phyloP scores from a whole-genome alignment of 1,140 invertebrate genomes.

The Fragariocoptes setiger region DNA sequence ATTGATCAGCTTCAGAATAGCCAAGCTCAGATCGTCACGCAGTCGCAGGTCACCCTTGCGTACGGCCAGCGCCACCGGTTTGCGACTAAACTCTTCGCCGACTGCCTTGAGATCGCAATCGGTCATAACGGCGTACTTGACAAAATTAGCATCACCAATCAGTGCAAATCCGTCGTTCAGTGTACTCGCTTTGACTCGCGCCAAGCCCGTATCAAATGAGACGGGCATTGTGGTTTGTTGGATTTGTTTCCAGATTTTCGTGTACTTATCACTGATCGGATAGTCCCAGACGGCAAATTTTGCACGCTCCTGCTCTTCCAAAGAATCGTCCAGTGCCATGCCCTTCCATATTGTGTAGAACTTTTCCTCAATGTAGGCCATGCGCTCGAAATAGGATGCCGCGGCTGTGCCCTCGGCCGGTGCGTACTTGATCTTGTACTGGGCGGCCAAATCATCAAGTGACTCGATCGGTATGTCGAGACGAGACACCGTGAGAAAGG shows the following conservation, averaged over 20 bases:
- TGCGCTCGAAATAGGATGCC: conserved; percentile 71
- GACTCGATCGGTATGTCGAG: conserved; percentile 69
- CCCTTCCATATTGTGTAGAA: conserved; percentile 87
- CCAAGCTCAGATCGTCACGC: conserved; percentile 23
- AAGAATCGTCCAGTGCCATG: conserved; percentile 71
- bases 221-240: conserved; percentile 47
- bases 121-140: conserved; percentile 48
- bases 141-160: conserved; percentile 25
- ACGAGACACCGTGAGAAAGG: conserved; percentile 65
- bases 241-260: conserved; percentile 94
- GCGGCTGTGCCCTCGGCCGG: conserved; percentile 45
- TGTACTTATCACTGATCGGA: conserved; percentile 87
- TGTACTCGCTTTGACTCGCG: conserved; percentile 24
- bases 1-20: conserved; percentile 67
- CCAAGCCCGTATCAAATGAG: conserved; percentile 23
- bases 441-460: conserved; percentile 62
- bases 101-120: conserved; percentile 62
- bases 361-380: conserved; percentile 69
- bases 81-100: conserved; percentile 80
- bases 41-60: conserved; percentile 71
- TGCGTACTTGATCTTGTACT: conserved; percentile 79
- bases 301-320: conserved; percentile 52
- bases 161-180: conserved; percentile 61
- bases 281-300: conserved; percentile 95
- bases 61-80: conserved; percentile 80